These are phyloP conservation scores for Struthio camelus DNA, from an alignment of 2,113 vertebrate genomes.

Conservation along the genomic window DNA sequence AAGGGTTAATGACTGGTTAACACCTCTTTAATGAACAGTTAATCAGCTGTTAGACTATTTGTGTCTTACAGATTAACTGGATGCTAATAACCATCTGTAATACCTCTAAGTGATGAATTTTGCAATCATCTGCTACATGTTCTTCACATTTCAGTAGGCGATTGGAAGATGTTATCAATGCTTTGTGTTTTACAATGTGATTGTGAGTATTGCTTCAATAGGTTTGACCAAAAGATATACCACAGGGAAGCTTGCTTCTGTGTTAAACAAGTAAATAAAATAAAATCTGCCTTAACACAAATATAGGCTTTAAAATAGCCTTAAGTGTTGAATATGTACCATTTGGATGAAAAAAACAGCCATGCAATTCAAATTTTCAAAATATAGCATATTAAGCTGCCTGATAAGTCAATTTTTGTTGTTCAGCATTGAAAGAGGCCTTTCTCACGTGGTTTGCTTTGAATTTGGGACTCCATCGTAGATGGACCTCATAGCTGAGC, in stretches of 20 bases:
- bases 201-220: not conserved
- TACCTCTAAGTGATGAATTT: not conserved
- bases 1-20: not conserved
- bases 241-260: not conserved
- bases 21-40: not conserved
- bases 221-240: not conserved
- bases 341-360: not conserved
- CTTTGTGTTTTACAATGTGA: accelerated
- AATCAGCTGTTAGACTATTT: not conserved
- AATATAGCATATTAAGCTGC: not conserved
- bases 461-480: not conserved
- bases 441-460: not conserved
- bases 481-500: not conserved
- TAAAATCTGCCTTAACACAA: not conserved
- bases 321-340: not conserved
- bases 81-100: not conserved
- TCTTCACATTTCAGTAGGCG: not conserved
- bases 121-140: not conserved
- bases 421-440: not conserved
- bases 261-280: not conserved
- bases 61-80: not conserved
- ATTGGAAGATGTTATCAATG: not conserved
- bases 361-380: not conserved
- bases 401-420: not conserved
- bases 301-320: not conserved